Evolutionary conservation across 2,113 vertebrate species (phyloP).

Genomic region (Chloroceryle aenea): DNA sequence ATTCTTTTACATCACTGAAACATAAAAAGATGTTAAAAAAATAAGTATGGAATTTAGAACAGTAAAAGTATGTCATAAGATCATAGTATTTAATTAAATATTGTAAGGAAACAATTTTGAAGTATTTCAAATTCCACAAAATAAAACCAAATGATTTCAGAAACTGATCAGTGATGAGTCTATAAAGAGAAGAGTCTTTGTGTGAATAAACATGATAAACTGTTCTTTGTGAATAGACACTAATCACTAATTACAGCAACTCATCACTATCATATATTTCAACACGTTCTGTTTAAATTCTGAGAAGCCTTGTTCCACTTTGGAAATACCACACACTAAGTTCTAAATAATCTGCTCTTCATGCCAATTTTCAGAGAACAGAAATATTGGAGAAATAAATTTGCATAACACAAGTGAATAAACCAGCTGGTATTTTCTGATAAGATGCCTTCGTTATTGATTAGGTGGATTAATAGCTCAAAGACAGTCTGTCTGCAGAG

Average conservation of each 20-base stretch:
- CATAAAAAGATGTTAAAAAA: not conserved
- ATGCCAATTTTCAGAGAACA: not conserved
- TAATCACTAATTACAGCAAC: not conserved
- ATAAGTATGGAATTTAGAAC: not conserved
- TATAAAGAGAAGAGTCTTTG: not conserved
- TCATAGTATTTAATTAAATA: not conserved
- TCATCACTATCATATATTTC: not conserved
- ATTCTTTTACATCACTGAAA: not conserved
- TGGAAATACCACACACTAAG: not conserved
- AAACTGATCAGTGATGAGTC: not conserved
- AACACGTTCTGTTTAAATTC: not conserved
- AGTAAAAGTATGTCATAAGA: not conserved
- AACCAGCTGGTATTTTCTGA: not conserved
- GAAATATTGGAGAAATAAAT: not conserved
- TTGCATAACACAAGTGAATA: not conserved
- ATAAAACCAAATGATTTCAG: not conserved
- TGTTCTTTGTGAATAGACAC: not conserved
- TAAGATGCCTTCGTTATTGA: not conserved
- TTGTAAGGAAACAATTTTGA: not conserved
- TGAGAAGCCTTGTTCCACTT: not conserved
- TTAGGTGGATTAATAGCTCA: not conserved
- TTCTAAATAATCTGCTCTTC: not conserved
- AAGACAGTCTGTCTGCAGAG: not conserved
- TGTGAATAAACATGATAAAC: not conserved
- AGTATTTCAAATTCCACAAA: not conserved